A percentile compares a stretch with the other conserved stretches of the same genome.
Evolutionary conservation across 1,140 invertebrate genomes (phyloP).

Genomic region (Thaumatotibia leucotreta): DNA sequence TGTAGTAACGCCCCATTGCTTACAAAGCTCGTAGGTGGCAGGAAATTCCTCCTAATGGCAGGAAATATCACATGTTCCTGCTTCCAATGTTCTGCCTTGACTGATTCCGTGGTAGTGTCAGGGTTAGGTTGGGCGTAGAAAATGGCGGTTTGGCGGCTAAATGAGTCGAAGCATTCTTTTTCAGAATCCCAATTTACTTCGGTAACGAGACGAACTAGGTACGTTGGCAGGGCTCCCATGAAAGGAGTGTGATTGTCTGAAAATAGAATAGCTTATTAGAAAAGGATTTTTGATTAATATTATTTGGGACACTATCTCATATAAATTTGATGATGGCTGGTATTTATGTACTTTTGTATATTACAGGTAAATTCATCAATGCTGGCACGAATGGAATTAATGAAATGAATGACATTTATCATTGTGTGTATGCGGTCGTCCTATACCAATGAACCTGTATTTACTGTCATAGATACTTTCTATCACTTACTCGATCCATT

Average conservation of each 20-base stretch:
- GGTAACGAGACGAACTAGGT: conserved; percentile 88
- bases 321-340: too few relatives aligned
- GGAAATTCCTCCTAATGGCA: conserved; percentile 86
- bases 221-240: conserved; percentile 87
- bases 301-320: too few relatives aligned
- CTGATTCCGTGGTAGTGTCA: conserved; percentile 50
- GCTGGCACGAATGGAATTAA: too few relatives aligned
- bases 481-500: too few relatives aligned
- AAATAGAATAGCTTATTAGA: conserved; percentile 51
- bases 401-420: too few relatives aligned
- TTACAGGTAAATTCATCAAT: too few relatives aligned
- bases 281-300: too few relatives aligned
- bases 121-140: conserved; percentile 85
- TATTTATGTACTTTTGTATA: too few relatives aligned
- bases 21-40: conserved; percentile 86
- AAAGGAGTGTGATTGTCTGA: conserved; percentile 89
- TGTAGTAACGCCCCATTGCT: conserved; percentile 87
- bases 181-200: conserved; percentile 94
- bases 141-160: conserved; percentile 89
- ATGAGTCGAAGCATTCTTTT: conserved; percentile 89
- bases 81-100: conserved; percentile 80
- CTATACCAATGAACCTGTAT: too few relatives aligned
- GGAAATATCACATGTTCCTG: conserved; percentile 91
- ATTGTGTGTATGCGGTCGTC: too few relatives aligned
- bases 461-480: too few relatives aligned